phyloP scores from a whole-genome alignment of 2,888 invertebrate species.

The Noctua pronuba region DNA sequence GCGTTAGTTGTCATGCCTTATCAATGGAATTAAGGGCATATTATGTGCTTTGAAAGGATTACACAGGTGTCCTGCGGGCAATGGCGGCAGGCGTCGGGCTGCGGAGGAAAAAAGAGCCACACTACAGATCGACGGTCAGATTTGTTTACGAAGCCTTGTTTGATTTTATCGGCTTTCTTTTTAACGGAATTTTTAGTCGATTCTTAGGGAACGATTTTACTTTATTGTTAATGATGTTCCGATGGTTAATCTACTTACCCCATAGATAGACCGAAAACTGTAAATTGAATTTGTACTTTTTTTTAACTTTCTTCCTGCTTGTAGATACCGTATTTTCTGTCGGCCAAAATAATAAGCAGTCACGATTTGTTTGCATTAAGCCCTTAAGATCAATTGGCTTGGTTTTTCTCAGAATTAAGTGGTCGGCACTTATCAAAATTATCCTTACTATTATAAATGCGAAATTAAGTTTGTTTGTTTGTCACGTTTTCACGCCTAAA shows the following conservation, averaged over 20 bases:
- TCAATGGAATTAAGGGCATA: constrained; percentile 89
- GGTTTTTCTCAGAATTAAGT: background rate
- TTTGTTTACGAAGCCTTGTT: constrained; percentile 69
- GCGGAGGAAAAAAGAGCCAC: constrained; percentile 70
- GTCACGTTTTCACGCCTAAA: too few species aligned
- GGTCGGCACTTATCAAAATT: background rate
- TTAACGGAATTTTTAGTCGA: background rate
- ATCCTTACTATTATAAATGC: too few species aligned
- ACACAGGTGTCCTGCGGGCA: constrained; percentile 88
- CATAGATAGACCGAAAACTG: background rate
- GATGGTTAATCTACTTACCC: background rate
- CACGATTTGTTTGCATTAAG: background rate
- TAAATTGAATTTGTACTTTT: background rate
- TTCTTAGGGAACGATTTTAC: constrained; percentile 1
- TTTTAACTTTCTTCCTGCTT: background rate
- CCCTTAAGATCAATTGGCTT: background rate
- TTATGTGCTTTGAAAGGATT: constrained; percentile 89
- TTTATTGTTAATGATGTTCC: constrained; percentile 13
- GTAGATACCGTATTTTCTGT: background rate
- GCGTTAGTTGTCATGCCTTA: constrained; percentile 89
- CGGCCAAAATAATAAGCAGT: background rate
- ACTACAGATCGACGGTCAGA: constrained; percentile 64
- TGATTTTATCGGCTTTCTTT: constrained; percentile 53
- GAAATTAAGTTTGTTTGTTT: too few species aligned
- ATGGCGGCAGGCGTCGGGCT: constrained; percentile 67